Evolutionary conservation across 2,797 vertebrate species (phyloP), one percentile per base, ranked within the genome.

Genomic region (Euthynnus affinis): DNA sequence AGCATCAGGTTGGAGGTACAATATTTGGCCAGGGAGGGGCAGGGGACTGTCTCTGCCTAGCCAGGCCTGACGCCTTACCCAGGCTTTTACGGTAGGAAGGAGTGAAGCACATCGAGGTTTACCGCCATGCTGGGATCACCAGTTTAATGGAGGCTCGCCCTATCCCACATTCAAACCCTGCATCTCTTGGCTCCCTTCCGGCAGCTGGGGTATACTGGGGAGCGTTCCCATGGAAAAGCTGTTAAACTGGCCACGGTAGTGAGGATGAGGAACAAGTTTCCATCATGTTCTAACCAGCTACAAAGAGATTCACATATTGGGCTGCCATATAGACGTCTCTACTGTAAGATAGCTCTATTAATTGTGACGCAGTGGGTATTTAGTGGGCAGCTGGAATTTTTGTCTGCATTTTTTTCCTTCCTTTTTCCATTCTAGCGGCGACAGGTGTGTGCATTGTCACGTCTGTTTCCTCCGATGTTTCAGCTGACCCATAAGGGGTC

Each of bases 21-120:
- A 29, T 59, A 55, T 80, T 72, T 80, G 37, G 61, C 42, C 8
- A 3, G 53, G 74, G 72, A 72, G 68, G n/a, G 63, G 67, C 60
- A 64, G 52, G 48, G 57, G 67, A 72, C 71, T 64, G 32, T 67
- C 71, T 83, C 66, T 83, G 83, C 66, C 29, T 56, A 71, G 60
- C 71, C 52, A 65, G 78, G 73, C 75, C 84, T 81, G 74, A 87
- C 80, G 78, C 88, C 78, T 85, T 77, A 83, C 85, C 89, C 86
- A 90, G 79, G 84, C 82, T 92, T 94, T 94, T 93, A 94, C 80
- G 90, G 90, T 85, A 92, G 93, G 93, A 94, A 94, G 90, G 91
- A 93, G 85, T 90, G 91, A 93, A 92, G 89, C 91, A 92, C 84
- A 82, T 70, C 63, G 83, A 90, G 92, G 90, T 91, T 93, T 92